Conservation (phyloP, 1,140 invertebrate genomes). For the Contarinia nasturtii region DNA sequence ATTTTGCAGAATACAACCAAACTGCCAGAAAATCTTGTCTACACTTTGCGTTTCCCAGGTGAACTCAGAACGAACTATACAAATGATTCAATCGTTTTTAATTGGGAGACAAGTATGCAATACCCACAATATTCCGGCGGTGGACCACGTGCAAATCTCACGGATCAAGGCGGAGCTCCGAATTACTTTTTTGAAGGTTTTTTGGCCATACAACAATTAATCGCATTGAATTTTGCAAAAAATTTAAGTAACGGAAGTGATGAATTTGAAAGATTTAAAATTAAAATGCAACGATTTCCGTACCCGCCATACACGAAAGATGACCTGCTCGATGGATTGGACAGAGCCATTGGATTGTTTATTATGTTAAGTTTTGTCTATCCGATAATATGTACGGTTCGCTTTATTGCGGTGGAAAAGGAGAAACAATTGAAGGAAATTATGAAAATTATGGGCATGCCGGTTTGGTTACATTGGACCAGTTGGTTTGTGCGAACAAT, state of each 20-base stretch:
- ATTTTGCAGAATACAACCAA: background rate
- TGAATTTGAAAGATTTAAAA: background rate
- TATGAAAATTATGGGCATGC: conserved; percentile 46
- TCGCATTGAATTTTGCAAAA: background rate
- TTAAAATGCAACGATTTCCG: conserved; percentile 1
- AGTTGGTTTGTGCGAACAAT: conserved; percentile 32
- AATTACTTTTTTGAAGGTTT: conserved; percentile 7
- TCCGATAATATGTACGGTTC: conserved; percentile 30
- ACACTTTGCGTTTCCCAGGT: background rate
- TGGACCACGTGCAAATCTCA: background rate
- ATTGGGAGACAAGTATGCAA: background rate
- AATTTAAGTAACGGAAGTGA: background rate
- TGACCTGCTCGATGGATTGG: background rate
- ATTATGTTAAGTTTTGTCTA: conserved; percentile 10
- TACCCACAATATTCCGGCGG: background rate
- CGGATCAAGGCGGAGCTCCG: conserved; percentile 3
- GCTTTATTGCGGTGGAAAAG: conserved; percentile 32
- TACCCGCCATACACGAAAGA: conserved; percentile 3
- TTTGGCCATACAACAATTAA: conserved; percentile 7
- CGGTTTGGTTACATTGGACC: conserved; percentile 35
- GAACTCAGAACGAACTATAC: background rate
- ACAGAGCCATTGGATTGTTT: conserved; percentile 1
- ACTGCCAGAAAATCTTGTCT: background rate
- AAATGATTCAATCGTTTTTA: background rate
- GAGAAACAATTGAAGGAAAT: conserved; percentile 49